Base-by-base conservation (phyloP, 2,888 invertebrate genomes). In the Pseudococcus jackbeardsleyi region DNA sequence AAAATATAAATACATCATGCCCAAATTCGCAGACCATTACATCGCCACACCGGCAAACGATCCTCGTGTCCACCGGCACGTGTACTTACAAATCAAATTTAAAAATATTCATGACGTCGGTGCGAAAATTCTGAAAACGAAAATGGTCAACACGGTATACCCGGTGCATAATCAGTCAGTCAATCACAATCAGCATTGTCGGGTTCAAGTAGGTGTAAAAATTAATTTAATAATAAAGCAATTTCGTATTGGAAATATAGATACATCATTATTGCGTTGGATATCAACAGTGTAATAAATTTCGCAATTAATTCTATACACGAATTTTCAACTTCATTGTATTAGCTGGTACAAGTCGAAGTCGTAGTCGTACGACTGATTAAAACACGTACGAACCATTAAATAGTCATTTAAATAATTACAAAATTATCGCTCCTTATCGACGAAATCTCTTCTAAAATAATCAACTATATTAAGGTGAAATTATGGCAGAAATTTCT, bases 181-280 rank as follows among this genome's bases (percentile, higher is more conserved):
- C 22, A 64, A 64, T 64, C 64, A 64, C 64, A 64, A 64, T 22
- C 22, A 64, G 64, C 12, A 11, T 64, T 19, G 64, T 22, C 22
- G 22, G 22, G 22, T 64, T 64, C 22, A 11, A 64, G 64, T 22
- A 64, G 64, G 64, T 64, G 64, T 64, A 64, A 19, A 50, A 64
- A 64, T 64, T 64, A 64, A 64, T 64, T 64, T 64, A 64, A 64
- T 64, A 59, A 59, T 59, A n/a, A 59, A 59, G 59, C 59, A n/a
- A 59, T 59, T 59, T 59, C n/a, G 42, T 42, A n/a, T 59, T 59
- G 59, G 59, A 64, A 64, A 11, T 64, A 22, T 59, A 19, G n/a
- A n/a, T 64, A 22, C 19, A 22, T 64, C 64, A 64, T 64, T 64
- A 64, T 9, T 64, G 64, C 64, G 22, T 64, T 22, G 64, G 64